phyloP scores from a whole-genome alignment of 1,140 invertebrate genomes.

The Zaprionus capensis region DNA sequence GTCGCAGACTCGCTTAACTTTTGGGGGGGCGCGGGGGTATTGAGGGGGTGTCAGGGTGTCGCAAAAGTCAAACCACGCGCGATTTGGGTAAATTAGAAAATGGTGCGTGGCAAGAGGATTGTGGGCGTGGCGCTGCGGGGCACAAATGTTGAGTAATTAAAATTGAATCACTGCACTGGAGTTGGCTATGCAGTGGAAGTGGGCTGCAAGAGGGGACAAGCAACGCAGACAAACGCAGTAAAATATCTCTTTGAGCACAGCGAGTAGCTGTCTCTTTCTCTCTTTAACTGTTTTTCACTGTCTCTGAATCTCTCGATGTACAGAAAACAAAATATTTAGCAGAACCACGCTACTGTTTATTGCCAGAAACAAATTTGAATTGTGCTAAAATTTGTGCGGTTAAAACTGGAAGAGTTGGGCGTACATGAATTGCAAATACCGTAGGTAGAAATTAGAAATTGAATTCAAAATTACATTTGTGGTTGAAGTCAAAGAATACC shows the following conservation, averaged over 20 bases:
- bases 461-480: neutral
- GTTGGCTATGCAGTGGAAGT: neutral
- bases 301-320: neutral
- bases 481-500: too few species aligned
- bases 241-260: neutral
- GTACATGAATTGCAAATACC: neutral
- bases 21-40: neutral
- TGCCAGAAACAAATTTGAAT: neutral
- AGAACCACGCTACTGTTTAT: neutral
- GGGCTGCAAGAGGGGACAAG: neutral
- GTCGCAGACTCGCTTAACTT: conserved; percentile 14
- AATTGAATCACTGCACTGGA: conserved; percentile 36
- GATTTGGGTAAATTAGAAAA: conserved; percentile 42
- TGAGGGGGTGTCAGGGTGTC: neutral
- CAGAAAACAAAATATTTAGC: neutral
- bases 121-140: neutral
- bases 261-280: neutral
- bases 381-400: neutral
- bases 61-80: conserved; percentile 39
- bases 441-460: neutral
- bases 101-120: neutral
- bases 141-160: conserved; percentile 44
- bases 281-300: neutral
- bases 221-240: neutral
- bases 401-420: neutral